Base-by-base conservation (phyloP, 2,113 vertebrate species). In the Phrynocephalus versicolor region DNA sequence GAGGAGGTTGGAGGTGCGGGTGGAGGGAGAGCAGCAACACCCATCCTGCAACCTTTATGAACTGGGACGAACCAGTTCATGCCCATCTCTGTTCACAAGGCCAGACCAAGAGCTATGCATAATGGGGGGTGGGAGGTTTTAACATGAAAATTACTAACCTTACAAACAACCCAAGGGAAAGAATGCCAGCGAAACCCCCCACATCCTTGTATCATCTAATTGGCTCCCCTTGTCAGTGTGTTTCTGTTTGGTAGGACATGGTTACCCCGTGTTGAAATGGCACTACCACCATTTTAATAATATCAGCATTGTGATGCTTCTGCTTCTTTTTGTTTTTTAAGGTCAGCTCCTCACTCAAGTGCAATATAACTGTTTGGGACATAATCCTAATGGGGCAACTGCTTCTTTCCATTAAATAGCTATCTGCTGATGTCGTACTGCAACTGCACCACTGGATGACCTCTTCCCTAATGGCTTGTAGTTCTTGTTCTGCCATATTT, bases 381-480 rank as follows among this genome's bases (percentile, higher is more conserved):
- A 58, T 39, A 14, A 60, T 9, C 33, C 4, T 6, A 83, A 3
- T 23, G 41, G 67, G 33, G 1, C 23, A 9, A 12, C 67, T 18
- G 72, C 72, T 79, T 78, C 69, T 60, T n/a, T 45, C 67, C 19
- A 8, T 39, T 51, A 69, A 77, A 73, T n/a, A 45, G 19, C 70
- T 33, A 62, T 73, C 6, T 73, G 37, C 30, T 64, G 77, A 85
- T 23, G 57, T 23, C 60, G 33, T 13, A 4, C 30, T 71, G 55
- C 23, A 5, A 4, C 30, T 71, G 55, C 23, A 5, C 58, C 14
- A 35, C 60, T 16, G 57, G 64, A 84, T 74, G 33, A 86, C 39
- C 41, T 62, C 78, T 86, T 73, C 72, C 30, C 79, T 64, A 80
- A 80, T 83, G 74, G 37, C 16, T 75, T 73, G 41, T 70, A 25